A percentile compares a stretch with the other conserved stretches of the same genome.
Evolutionary conservation across 2,113 vertebrate species (phyloP).

Genomic region (Amblyornis subalaris): DNA sequence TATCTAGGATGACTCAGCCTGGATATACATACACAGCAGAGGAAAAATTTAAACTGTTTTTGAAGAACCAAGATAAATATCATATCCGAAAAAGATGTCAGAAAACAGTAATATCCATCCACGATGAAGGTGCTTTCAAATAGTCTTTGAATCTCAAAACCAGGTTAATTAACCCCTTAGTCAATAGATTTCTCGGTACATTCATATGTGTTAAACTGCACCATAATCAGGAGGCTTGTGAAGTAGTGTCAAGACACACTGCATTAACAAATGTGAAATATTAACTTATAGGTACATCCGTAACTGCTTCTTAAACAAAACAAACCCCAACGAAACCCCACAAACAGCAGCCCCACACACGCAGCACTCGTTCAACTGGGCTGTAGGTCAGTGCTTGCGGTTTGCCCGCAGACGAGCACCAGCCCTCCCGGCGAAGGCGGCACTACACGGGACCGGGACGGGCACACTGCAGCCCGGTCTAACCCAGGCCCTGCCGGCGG

Average conservation of each 20-base stretch:
- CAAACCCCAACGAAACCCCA: not conserved
- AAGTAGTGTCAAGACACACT: not conserved
- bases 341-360: fast-evolving
- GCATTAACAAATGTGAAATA: not conserved
- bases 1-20: not conserved
- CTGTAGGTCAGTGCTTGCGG: fast-evolving
- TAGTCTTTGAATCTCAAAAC: not conserved
- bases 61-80: not conserved
- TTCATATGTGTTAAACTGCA: not conserved
- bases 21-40: fast-evolving
- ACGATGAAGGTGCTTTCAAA: not conserved
- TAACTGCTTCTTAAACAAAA: not conserved
- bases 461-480: not conserved
- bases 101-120: not conserved
- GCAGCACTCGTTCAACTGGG: not conserved
- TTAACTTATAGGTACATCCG: fast-evolving
- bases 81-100: fast-evolving
- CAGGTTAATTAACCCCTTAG: not conserved
- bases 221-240: fast-evolving
- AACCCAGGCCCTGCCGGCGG: not conserved
- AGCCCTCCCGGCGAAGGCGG: not conserved
- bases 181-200: fast-evolving
- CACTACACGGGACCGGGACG: fast-evolving
- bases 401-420: not conserved
- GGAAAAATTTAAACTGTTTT: not conserved